Conservation (phyloP, 1,140 invertebrate genomes). For the Campoletis sonorensis region DNA sequence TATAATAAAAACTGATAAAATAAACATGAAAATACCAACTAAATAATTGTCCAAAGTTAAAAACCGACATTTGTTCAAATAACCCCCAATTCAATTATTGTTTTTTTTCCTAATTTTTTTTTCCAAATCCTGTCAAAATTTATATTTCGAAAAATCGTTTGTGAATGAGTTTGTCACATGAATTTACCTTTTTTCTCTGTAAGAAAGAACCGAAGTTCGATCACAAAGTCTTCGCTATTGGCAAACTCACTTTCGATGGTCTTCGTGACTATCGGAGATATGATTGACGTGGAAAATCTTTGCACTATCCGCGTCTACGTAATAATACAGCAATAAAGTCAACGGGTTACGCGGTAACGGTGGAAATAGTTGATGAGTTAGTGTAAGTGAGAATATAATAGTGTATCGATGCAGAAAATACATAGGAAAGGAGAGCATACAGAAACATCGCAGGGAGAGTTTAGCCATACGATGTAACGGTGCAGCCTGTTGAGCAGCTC, state of each 20-base stretch:
- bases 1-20: too few relatives aligned
- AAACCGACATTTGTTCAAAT: too few relatives aligned
- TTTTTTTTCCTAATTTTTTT: too few relatives aligned
- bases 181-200: neutral
- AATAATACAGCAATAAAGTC: constrained; percentile 64
- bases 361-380: constrained; percentile 47
- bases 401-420: neutral
- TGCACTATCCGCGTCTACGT: constrained; percentile 55
- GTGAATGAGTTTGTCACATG: too few relatives aligned
- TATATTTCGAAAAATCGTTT: too few relatives aligned
- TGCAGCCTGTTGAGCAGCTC: constrained; percentile 57
- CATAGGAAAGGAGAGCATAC: constrained; percentile 36
- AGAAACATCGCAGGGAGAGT: constrained; percentile 44
- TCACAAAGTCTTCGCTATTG: constrained; percentile 3
- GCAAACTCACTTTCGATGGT: constrained; percentile 27
- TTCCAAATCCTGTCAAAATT: too few relatives aligned
- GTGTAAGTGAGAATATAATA: constrained; percentile 15
- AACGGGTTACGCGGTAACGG: constrained; percentile 56
- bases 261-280: neutral
- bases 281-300: constrained; percentile 40
- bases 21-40: too few relatives aligned
- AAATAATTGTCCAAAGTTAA: too few relatives aligned
- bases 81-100: too few relatives aligned
- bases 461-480: constrained; percentile 38
- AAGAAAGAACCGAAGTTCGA: neutral